phyloP scores from a whole-genome alignment of 2,888 invertebrate genomes.

The Lapara coniferarum region DNA sequence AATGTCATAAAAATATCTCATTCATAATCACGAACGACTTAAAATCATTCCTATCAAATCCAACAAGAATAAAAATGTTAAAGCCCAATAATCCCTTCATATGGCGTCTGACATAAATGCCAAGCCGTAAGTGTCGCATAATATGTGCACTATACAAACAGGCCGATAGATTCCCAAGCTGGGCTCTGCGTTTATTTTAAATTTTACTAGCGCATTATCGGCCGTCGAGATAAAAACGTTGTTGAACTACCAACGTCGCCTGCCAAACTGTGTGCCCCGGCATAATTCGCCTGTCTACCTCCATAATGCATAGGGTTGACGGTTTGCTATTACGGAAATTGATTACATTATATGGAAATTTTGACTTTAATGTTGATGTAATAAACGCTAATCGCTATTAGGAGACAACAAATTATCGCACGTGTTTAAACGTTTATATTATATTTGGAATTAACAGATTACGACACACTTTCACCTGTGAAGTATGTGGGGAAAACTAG shows the following conservation, averaged over 20 bases:
- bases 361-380: not conserved
- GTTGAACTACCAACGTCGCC: slow-evolving; percentile 26
- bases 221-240: slow-evolving; percentile 16
- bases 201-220: slow-evolving; percentile 24
- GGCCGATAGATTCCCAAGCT: slow-evolving; percentile 3
- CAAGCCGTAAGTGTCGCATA: slow-evolving; percentile 4
- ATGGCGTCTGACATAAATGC: not conserved
- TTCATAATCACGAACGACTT: too few relatives aligned
- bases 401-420: too few relatives aligned
- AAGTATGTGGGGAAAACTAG: too few relatives aligned
- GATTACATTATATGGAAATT: slow-evolving; percentile 4
- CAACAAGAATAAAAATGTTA: not conserved
- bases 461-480: too few relatives aligned
- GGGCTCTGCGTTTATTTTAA: slow-evolving; percentile 19
- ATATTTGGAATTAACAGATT: too few relatives aligned
- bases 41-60: not conserved
- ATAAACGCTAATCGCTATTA: not conserved
- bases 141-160: not conserved
- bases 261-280: slow-evolving; percentile 26
- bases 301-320: slow-evolving; percentile 21
- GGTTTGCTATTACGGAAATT: not conserved
- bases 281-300: slow-evolving; percentile 28
- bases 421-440: too few relatives aligned
- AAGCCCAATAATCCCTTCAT: not conserved
- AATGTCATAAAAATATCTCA: too few relatives aligned